Evolutionary conservation across 2,113 vertebrate genomes (phyloP).

Genomic region (Oryzias curvinotus): DNA sequence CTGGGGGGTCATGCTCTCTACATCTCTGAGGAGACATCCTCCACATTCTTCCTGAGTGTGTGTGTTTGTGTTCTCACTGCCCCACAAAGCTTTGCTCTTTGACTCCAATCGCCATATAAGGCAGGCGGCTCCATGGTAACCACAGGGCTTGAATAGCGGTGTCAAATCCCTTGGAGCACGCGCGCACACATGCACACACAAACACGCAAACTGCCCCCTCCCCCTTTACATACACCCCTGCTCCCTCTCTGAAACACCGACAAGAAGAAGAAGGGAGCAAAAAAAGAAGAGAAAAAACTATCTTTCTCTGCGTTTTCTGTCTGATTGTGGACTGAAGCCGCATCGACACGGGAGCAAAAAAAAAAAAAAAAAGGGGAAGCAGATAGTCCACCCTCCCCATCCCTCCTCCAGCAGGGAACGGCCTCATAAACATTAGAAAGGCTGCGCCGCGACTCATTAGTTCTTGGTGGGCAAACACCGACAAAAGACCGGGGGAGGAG

Average conservation of each 20-base stretch:
- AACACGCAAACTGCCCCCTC: slow-evolving; percentile 46
- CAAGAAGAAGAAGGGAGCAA: neutral
- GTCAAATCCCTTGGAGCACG: slow-evolving; percentile 78
- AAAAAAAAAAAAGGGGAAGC: neutral
- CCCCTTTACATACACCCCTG: slow-evolving; percentile 60
- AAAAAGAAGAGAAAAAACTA: slow-evolving; percentile 29
- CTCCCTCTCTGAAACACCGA: slow-evolving; percentile 19
- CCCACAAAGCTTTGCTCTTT: slow-evolving; percentile 79
- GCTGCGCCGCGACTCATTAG: slow-evolving; percentile 70
- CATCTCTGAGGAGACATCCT: slow-evolving; percentile 63
- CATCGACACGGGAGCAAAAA: neutral
- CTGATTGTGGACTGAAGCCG: slow-evolving; percentile 57
- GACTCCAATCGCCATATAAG: slow-evolving; percentile 82
- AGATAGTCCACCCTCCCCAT: slow-evolving; percentile 22
- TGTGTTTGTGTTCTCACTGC: slow-evolving; percentile 29
- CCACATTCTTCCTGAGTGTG: slow-evolving; percentile 69
- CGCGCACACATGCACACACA: slow-evolving; percentile 45
- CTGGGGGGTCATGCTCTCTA: slow-evolving; percentile 68
- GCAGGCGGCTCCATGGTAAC: slow-evolving; percentile 79
- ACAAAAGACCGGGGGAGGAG: slow-evolving; percentile 62
- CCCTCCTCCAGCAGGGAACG: slow-evolving; percentile 50
- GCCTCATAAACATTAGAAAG: slow-evolving; percentile 32
- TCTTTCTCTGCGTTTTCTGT: slow-evolving; percentile 46
- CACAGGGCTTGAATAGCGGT: slow-evolving; percentile 80
- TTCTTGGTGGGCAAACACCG: slow-evolving; percentile 65